Evolutionary conservation across 2,113 vertebrate genomes (phyloP).

Genomic region (Panthera uncia): DNA sequence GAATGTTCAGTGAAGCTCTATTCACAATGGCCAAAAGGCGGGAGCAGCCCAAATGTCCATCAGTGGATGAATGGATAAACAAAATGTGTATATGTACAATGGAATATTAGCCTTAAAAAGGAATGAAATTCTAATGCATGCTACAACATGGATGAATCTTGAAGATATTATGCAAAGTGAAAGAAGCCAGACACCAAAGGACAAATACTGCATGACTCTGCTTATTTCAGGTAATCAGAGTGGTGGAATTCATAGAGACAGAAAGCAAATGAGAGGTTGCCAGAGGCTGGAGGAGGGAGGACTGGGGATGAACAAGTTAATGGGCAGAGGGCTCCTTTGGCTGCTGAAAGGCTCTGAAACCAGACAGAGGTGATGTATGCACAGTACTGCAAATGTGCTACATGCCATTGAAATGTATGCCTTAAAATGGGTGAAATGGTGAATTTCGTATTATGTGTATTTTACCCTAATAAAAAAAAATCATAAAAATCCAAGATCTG

Average conservation of each 20-base stretch:
- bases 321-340: background rate
- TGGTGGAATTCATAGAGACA: background rate
- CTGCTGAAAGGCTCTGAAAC: background rate
- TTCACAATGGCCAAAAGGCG: background rate
- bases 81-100: background rate
- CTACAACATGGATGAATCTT: background rate
- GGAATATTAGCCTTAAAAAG: background rate
- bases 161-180: no score
- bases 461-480: background rate
- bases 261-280: background rate
- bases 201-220: background rate
- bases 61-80: background rate
- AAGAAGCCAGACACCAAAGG: background rate
- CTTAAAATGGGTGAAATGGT: background rate
- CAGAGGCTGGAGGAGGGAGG: rapidly evolving
- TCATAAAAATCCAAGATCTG: background rate
- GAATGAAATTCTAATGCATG: background rate
- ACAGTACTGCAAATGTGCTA: background rate
- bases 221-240: background rate
- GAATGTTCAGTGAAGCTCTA: background rate
- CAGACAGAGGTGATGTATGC: background rate
- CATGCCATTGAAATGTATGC: no score
- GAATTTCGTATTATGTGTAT: background rate
- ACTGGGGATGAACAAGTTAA: background rate
- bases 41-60: background rate